A percentile compares a stretch with the other conserved stretches of the same genome.
Conservation (phyloP, 1,140 invertebrate species). For the Papilio xuthus region DNA sequence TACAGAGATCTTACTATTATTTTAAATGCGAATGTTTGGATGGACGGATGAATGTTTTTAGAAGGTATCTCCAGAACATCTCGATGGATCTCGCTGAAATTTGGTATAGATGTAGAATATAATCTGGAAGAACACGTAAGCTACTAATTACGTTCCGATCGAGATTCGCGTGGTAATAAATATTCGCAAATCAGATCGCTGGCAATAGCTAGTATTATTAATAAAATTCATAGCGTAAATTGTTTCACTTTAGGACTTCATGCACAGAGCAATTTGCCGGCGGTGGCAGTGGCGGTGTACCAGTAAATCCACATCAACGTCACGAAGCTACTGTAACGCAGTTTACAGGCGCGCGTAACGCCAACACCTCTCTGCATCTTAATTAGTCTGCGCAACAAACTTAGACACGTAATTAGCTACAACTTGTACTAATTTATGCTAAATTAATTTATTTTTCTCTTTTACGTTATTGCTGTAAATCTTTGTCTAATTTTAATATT, state of each 20-base stretch:
- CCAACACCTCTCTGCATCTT: constrained; percentile 29
- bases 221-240: not conserved
- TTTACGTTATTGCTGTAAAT: not conserved
- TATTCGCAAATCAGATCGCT: too few species aligned
- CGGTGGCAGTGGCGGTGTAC: not conserved
- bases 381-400: constrained; percentile 27
- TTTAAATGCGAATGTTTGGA: too few species aligned
- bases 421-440: constrained; percentile 35
- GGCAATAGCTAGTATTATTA: not conserved
- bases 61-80: too few species aligned
- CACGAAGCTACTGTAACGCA: constrained; percentile 20
- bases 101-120: too few species aligned
- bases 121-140: too few species aligned
- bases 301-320: constrained; percentile 30
- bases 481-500: not conserved
- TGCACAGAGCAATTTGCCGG: constrained; percentile 25
- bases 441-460: constrained; percentile 18
- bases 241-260: not conserved
- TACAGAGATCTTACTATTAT: too few species aligned
- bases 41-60: too few species aligned
- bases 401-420: constrained; percentile 31
- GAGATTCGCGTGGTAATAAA: too few species aligned
- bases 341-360: constrained; percentile 26
- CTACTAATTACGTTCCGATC: too few species aligned
- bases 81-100: too few species aligned